Percentiles rank a stretch among this genome's conserved stretches.
Evolutionary conservation across 2,113 vertebrate species (phyloP).

Genomic region (Cottus gobio): DNA sequence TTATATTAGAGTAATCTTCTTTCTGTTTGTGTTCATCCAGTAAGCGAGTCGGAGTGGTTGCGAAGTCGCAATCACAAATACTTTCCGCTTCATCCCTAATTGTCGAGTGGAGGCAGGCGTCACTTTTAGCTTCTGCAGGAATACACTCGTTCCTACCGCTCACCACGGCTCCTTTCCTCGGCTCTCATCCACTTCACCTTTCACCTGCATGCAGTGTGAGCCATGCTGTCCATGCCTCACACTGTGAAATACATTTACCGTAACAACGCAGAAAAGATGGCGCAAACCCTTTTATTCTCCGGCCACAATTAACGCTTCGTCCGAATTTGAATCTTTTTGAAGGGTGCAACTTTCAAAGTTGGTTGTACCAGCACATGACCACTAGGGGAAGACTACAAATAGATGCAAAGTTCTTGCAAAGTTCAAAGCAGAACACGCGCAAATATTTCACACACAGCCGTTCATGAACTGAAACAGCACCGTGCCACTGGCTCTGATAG

Average conservation of each 20-base stretch:
- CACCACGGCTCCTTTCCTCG: conserved; percentile 18
- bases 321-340: background rate
- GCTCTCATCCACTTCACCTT: conserved; percentile 20
- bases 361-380: background rate
- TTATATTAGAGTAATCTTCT: background rate
- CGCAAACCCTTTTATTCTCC: background rate
- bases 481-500: too few relatives aligned
- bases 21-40: conserved; percentile 12
- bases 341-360: background rate
- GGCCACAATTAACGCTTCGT: conserved; percentile 7
- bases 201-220: conserved; percentile 20
- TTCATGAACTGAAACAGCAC: too few relatives aligned
- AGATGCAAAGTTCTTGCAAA: background rate
- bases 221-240: conserved; percentile 21
- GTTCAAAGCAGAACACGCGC: background rate
- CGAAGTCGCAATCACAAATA: conserved; percentile 10
- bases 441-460: background rate
- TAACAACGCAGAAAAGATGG: conserved; percentile 21
- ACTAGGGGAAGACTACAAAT: background rate
- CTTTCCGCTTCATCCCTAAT: conserved; percentile 24
- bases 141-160: conserved; percentile 20
- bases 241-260: conserved; percentile 38
- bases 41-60: background rate
- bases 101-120: conserved; percentile 15
- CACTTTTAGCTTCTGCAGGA: conserved; percentile 29